These are phyloP conservation scores for Edolisoma coerulescens DNA, from an alignment of 2,113 vertebrate species.

Conservation along the genomic window DNA sequence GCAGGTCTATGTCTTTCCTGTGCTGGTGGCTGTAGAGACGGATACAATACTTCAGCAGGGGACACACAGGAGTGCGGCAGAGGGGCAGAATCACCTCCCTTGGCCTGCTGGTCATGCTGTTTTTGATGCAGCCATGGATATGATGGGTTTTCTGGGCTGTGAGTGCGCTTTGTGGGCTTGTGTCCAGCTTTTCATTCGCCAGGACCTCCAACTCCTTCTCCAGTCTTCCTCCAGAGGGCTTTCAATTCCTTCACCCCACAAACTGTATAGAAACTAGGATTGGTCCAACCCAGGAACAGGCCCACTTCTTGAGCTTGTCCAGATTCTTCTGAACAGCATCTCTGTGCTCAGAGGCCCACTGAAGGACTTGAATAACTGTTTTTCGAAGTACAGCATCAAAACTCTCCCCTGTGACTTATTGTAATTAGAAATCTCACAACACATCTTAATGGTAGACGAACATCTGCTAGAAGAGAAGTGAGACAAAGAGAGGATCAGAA, in stretches of 20 bases:
- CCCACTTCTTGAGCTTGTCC: neutral
- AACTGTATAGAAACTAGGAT: neutral
- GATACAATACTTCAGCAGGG: too few species aligned
- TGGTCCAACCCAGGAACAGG: fast-evolving
- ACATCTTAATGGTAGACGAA: fast-evolving
- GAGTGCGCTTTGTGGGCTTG: fast-evolving
- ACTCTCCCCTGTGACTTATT: neutral
- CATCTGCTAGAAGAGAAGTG: neutral
- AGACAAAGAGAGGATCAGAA: neutral
- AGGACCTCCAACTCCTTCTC: neutral
- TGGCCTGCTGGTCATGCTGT: fast-evolving
- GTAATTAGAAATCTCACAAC: neutral
- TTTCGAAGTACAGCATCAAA: neutral
- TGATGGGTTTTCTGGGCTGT: fast-evolving
- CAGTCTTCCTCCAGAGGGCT: neutral
- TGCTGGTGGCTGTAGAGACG: fast-evolving
- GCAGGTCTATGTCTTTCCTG: neutral
- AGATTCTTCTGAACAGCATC: neutral
- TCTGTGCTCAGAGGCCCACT: fast-evolving
- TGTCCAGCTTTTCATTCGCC: neutral
- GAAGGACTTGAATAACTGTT: neutral
- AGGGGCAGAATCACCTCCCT: neutral
- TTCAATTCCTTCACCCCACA: neutral
- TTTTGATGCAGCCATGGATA: neutral
- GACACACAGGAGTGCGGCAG: fast-evolving